Evolutionary conservation across 2,888 invertebrate genomes (phyloP).

Genomic region (Frankliniella fusca): DNA sequence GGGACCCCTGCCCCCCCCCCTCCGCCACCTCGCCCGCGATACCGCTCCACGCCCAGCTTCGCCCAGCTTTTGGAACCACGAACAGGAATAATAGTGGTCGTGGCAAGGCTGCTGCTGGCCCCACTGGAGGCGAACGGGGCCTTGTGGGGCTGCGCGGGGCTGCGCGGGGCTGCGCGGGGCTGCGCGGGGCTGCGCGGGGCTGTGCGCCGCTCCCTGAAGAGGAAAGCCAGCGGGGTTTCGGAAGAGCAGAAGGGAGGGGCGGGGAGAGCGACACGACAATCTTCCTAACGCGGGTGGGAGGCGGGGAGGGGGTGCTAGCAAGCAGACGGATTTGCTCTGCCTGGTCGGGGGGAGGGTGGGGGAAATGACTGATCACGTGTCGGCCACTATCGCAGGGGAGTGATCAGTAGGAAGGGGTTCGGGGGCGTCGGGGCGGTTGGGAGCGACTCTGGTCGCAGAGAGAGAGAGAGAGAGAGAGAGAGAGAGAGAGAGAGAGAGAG

Average conservation of each 20-base stretch:
- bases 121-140: no score
- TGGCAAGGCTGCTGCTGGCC: no score
- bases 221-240: no score
- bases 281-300: background rate
- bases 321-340: background rate
- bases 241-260: no score
- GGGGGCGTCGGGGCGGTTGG: background rate
- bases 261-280: no score
- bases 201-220: background rate
- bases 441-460: background rate
- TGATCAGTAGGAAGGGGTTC: background rate
- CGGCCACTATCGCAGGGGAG: background rate
- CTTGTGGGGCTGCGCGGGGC: no score
- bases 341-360: background rate
- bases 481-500: constrained; percentile 24
- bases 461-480: constrained; percentile 21
- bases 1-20: no score
- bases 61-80: no score
- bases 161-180: background rate
- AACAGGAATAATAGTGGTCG: no score
- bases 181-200: background rate
- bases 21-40: no score
- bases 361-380: background rate
- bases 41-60: no score
- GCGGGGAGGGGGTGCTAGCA: background rate